A percentile compares a stretch with the other conserved stretches of the same genome.
Conservation (phyloP, 2,113 vertebrate species). For the Tursiops truncatus region DNA sequence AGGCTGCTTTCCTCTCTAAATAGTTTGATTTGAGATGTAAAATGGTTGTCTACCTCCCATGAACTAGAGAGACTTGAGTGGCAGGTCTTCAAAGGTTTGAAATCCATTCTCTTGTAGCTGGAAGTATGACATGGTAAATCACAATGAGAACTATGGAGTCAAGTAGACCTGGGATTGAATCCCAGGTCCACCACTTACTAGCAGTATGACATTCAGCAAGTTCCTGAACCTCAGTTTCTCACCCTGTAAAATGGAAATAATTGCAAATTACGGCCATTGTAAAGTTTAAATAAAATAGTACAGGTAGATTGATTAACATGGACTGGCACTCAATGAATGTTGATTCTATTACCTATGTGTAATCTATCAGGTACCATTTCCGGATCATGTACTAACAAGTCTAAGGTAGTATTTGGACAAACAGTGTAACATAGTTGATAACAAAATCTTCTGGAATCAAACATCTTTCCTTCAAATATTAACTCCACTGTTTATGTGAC, state of each 20-base stretch:
- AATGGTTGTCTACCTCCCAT: background rate
- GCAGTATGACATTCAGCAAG: background rate
- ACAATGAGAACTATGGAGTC: background rate
- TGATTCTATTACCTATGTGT: background rate
- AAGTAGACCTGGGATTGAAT: background rate
- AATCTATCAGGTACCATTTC: background rate
- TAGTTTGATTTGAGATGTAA: background rate
- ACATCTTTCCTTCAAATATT: background rate
- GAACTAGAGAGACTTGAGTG: background rate
- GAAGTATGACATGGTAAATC: background rate
- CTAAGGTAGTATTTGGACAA: background rate
- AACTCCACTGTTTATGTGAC: background rate
- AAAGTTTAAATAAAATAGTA: too few relatives aligned
- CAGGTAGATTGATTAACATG: background rate
- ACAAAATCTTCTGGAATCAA: background rate
- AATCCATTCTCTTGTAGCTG: background rate
- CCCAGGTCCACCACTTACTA: background rate
- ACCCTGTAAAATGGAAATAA: too few relatives aligned
- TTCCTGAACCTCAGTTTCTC: background rate
- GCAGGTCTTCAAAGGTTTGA: background rate
- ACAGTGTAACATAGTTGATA: background rate
- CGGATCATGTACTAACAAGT: background rate
- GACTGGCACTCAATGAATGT: too few relatives aligned
- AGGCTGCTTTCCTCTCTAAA: background rate
- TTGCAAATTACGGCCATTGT: too few relatives aligned